phyloP scores from a whole-genome alignment of 2,113 vertebrate species.

The Phylloscopus whistleri region DNA sequence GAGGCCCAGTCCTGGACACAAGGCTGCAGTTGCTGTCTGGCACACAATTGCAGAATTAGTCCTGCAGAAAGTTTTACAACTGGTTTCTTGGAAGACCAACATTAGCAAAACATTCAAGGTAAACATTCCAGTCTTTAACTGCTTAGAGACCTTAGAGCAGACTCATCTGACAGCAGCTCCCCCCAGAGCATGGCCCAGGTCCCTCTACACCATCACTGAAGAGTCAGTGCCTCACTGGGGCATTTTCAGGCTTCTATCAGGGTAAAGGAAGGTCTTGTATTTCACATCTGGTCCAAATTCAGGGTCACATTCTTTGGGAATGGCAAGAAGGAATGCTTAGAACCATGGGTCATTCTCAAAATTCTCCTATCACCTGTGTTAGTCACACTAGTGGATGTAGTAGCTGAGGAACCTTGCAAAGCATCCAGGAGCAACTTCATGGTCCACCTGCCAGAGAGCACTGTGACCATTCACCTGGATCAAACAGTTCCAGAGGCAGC shows the following conservation, averaged over 20 bases:
- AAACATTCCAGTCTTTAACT: neutral
- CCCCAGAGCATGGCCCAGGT: neutral
- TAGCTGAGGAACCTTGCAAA: neutral
- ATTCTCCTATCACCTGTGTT: neutral
- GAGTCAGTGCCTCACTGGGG: neutral
- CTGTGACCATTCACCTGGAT: neutral
- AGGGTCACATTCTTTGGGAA: neutral
- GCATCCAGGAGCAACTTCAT: neutral
- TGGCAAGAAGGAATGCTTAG: no score
- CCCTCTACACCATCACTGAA: neutral
- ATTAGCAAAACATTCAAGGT: neutral
- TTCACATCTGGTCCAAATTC: neutral
- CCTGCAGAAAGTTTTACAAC: neutral
- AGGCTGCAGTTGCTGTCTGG: neutral
- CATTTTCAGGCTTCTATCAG: neutral
- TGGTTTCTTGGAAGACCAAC: neutral
- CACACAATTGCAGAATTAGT: neutral
- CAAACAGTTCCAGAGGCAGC: neutral
- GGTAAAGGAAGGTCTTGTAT: neutral
- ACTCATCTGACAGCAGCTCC: neutral
- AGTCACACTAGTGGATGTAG: neutral
- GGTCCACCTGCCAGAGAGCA: neutral
- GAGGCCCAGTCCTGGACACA: neutral
- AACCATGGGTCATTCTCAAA: neutral
- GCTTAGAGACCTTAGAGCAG: neutral